Base-by-base conservation (phyloP, 2,113 vertebrate genomes). In the Phylloscopus whistleri region DNA sequence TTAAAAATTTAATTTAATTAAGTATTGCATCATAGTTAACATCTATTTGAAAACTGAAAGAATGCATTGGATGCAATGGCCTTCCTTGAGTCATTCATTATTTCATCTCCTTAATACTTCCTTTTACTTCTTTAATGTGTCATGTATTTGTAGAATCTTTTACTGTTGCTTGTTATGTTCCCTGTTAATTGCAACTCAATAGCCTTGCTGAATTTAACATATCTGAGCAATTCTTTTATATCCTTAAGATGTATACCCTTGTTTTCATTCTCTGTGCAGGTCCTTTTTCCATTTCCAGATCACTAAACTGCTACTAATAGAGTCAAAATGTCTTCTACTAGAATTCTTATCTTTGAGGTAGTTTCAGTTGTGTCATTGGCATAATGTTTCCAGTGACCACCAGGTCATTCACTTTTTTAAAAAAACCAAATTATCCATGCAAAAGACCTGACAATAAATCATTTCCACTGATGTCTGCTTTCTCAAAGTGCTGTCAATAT, bases 1-100 rank as follows among this genome's bases (percentile, higher is more conserved):
- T 91, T 15, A 75, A 92, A 80, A 94, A 59, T 33, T 26, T 74
- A 86, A 63, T 92, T 91, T 78, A 86, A 73, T 87, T 83, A 88
- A 69, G 41, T 56, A 66, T 87, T 89, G 20, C 31, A 59, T 66
- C 22, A 70, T 66, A 84, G 46, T 67, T 89, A 87, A 70, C 23
- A 53, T 82, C 82, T 81, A 30, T 64, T 74, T 68, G 64, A 87
- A 91, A 88, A 84, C 0, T 58, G 55, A 92, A 94, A 93, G 67
- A 62, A 62, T 21, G 16, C 10, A 20, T 73, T 84, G 58, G 43
- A 62, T 89, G 24, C 51, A 17, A 53, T 43, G 51, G 48, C 26
- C 37, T 84, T 89, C 33, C 31, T 60, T 37, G 12, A 56, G 12
- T 58, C 19, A 53, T 89, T 76, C 20, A 33, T 69, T 62, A 49